phyloP scores from a whole-genome alignment of 2,113 vertebrate species.

The Oophaga pumilio region DNA sequence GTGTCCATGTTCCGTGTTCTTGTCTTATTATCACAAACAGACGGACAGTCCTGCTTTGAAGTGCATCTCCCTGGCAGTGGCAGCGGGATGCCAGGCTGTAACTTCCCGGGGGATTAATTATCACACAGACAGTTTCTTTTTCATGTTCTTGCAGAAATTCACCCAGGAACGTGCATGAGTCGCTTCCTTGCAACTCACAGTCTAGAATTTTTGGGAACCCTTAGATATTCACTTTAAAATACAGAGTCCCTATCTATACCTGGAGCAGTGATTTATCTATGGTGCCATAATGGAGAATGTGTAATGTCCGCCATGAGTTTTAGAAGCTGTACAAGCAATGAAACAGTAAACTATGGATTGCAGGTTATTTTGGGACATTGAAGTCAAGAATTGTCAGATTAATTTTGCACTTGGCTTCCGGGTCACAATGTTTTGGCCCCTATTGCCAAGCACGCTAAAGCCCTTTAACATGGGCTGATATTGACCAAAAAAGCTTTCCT shows the following conservation, averaged over 20 bases:
- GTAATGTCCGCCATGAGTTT: not conserved
- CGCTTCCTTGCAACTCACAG: constrained; percentile 9
- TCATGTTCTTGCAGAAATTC: constrained; percentile 51
- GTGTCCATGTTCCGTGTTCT: constrained; percentile 50
- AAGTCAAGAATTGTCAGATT: too few relatives aligned
- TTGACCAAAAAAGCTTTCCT: too few relatives aligned
- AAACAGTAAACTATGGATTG: not conserved
- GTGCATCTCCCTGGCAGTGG: constrained; percentile 56
- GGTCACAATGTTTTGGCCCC: too few relatives aligned
- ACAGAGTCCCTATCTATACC: too few relatives aligned
- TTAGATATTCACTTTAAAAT: constrained; percentile 15
- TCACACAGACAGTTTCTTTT: constrained; percentile 57
- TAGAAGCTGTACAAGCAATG: not conserved
- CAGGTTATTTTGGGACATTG: not conserved
- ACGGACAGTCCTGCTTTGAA: constrained; percentile 58
- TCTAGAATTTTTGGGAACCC: constrained; percentile 25
- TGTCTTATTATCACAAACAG: constrained; percentile 59
- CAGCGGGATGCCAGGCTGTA: constrained; percentile 56
- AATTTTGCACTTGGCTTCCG: too few relatives aligned
- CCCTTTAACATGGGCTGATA: too few relatives aligned
- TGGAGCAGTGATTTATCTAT: not conserved
- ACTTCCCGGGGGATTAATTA: constrained; percentile 58
- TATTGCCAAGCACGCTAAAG: too few relatives aligned
- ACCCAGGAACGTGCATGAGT: constrained; percentile 42
- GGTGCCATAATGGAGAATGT: too few relatives aligned